Conservation (phyloP, 2,797 vertebrate species). For the Furcifer pardalis region DNA sequence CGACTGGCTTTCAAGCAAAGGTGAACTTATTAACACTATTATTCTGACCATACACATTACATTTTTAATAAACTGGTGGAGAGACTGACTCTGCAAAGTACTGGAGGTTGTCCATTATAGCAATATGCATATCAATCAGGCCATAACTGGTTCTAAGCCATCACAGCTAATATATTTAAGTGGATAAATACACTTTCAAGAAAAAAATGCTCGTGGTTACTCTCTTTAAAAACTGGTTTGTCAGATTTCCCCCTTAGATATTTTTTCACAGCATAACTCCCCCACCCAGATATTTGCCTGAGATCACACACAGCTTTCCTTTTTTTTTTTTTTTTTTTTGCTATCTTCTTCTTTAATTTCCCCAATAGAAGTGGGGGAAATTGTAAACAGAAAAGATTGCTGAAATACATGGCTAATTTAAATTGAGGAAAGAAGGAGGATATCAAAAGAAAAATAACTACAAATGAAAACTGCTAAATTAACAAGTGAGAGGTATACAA, state of each 20-base stretch:
- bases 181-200: slow-evolving; percentile 25
- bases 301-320: slow-evolving; percentile 8
- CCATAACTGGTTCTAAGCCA: background rate
- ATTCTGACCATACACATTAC: background rate
- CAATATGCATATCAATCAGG: background rate
- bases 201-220: background rate
- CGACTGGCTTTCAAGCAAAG: too few species aligned
- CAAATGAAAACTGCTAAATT: slow-evolving; percentile 26
- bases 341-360: background rate
- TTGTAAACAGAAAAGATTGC: background rate
- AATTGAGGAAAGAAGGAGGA: slow-evolving; percentile 1
- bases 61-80: background rate
- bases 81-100: background rate
- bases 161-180: background rate
- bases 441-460: slow-evolving; percentile 17
- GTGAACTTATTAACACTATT: background rate
- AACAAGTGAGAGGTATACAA: slow-evolving; percentile 51
- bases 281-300: background rate
- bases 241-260: too few species aligned
- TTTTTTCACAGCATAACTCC: background rate
- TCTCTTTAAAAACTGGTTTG: background rate
- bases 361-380: background rate
- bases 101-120: background rate
- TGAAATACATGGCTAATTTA: slow-evolving; percentile 50
- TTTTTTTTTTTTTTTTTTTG: too few species aligned